Conservation (phyloP, 2,888 invertebrate species). For the Tipula helvola region DNA sequence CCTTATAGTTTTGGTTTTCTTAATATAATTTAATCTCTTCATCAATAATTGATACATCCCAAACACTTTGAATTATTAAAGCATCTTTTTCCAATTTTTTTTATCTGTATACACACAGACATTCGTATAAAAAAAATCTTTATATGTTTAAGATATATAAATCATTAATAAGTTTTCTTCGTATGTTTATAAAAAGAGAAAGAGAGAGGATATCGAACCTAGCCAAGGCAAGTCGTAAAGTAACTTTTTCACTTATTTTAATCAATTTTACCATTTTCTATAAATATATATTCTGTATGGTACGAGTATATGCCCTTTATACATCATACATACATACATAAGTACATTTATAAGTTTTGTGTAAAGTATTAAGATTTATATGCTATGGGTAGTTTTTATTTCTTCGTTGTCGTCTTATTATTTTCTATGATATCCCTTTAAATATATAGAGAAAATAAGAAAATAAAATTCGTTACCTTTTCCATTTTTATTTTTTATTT, state of each 20-base stretch:
- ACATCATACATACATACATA: background rate
- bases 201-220: background rate
- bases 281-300: background rate
- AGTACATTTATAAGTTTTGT: background rate
- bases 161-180: background rate
- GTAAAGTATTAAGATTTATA: background rate
- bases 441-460: background rate
- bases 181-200: background rate
- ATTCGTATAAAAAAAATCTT: background rate
- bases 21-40: background rate
- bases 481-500: background rate
- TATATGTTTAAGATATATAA: background rate
- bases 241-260: conserved; percentile 4
- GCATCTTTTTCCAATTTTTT: background rate
- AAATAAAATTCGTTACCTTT: background rate
- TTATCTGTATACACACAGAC: background rate
- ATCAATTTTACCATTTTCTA: background rate
- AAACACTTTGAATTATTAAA: background rate
- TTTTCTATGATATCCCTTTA: background rate
- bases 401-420: background rate
- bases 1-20: conserved; percentile 4
- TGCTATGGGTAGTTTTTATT: background rate
- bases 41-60: conserved; percentile 4
- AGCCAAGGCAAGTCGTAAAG: background rate
- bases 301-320: background rate